These are phyloP conservation scores for Phenganax subtilis DNA, from an alignment of 92 coral and sea anemone species.

Conservation along the genomic window DNA sequence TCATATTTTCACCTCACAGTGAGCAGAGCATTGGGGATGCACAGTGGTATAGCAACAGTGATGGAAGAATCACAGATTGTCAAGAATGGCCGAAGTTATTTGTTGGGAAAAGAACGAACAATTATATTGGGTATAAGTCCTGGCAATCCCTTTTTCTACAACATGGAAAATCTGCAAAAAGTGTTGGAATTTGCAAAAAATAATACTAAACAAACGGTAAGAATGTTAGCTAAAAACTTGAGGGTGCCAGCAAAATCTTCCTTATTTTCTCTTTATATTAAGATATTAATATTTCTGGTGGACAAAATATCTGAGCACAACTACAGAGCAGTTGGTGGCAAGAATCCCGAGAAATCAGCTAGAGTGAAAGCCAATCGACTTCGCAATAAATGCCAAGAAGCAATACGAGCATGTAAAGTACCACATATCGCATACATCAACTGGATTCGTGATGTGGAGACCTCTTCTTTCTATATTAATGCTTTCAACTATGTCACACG, in stretches of 20 bases:
- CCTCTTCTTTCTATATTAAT: conserved; percentile 48
- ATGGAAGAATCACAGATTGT: conserved; percentile 45
- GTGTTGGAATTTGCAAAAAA: conserved; percentile 46
- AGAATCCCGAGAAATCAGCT: conserved; percentile 74
- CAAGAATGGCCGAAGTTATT: conserved; percentile 54
- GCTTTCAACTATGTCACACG: conserved; percentile 51
- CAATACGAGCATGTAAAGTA: conserved; percentile 39
- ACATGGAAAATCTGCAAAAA: conserved; percentile 47
- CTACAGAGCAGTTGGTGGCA: conserved; percentile 69
- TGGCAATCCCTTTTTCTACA: conserved; percentile 69
- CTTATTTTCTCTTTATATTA: background rate
- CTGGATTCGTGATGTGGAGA: conserved; percentile 72
- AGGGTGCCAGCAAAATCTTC: background rate
- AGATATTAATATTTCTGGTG: conserved; percentile 66
- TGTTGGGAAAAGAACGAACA: conserved; percentile 40
- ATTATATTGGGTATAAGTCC: conserved; percentile 65
- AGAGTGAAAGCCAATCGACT: conserved; percentile 30
- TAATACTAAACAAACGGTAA: conserved; percentile 55
- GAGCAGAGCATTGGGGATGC: background rate
- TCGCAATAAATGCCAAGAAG: conserved; percentile 44
- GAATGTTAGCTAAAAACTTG: background rate
- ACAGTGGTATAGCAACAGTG: background rate
- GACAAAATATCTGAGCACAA: conserved; percentile 77
- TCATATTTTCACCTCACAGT: background rate
- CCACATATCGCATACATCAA: conserved; percentile 44